Conservation (phyloP, 2,113 vertebrate genomes). For the Tonatia bakeri region DNA sequence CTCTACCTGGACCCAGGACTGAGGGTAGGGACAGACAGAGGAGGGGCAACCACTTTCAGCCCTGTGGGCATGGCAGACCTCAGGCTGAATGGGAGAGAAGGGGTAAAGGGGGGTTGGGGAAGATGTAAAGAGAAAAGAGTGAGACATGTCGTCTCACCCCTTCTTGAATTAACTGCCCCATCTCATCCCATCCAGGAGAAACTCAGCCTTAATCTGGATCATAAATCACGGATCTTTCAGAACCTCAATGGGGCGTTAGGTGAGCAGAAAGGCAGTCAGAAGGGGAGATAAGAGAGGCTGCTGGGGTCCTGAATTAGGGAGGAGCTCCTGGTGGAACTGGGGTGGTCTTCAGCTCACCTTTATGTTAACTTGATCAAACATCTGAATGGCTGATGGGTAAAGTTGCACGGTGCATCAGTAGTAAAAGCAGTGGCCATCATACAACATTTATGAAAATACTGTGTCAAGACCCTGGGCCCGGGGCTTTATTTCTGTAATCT, state of each 20-base stretch:
- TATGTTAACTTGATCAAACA: neutral
- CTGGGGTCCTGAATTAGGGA: neutral
- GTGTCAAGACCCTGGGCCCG: no score
- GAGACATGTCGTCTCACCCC: fast-evolving
- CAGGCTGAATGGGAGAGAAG: neutral
- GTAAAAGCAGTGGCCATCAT: fast-evolving
- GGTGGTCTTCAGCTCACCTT: neutral
- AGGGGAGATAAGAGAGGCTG: neutral
- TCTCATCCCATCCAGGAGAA: slow-evolving; percentile 76
- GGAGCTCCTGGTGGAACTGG: neutral
- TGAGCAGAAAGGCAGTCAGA: slow-evolving; percentile 57
- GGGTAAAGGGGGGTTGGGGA: neutral
- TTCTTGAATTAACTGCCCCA: neutral
- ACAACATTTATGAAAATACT: neutral
- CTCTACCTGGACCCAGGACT: slow-evolving; percentile 83
- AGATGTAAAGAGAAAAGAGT: neutral
- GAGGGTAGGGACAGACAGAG: slow-evolving; percentile 68
- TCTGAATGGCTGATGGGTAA: neutral
- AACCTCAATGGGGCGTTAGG: slow-evolving; percentile 87
- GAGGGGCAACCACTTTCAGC: fast-evolving
- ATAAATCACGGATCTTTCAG: slow-evolving; percentile 86
- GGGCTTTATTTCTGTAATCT: neutral
- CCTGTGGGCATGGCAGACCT: neutral
- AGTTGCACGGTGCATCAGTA: neutral
- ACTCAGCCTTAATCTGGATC: slow-evolving; percentile 82